These are phyloP conservation scores for Amphipoea lucens DNA, from an alignment of 2,888 invertebrate species.

Conservation along the genomic window DNA sequence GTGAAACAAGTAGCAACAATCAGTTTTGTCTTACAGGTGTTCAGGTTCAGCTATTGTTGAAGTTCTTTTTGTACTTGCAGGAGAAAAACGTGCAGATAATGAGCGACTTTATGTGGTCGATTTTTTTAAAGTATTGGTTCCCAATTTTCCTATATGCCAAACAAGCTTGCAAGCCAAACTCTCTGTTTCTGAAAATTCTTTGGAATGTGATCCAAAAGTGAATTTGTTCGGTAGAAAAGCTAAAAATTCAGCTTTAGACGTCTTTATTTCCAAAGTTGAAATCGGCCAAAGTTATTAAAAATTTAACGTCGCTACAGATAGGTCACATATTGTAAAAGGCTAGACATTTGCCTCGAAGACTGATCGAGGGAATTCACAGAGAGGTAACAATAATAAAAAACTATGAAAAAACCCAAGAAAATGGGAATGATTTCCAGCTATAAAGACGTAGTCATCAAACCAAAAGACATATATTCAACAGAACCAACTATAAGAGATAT, in stretches of 20 bases:
- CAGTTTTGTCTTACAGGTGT: constrained; percentile 50
- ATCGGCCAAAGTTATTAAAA: background rate
- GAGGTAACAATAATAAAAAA: background rate
- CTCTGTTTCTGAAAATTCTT: background rate
- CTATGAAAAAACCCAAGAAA: too few species aligned
- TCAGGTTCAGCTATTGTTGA: constrained; percentile 19
- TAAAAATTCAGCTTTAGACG: background rate
- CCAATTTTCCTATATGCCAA: too few species aligned
- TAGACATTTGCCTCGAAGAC: background rate
- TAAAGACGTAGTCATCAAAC: constrained; percentile 8
- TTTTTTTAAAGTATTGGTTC: background rate
- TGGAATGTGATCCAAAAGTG: background rate
- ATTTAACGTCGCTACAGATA: background rate
- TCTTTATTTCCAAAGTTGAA: background rate
- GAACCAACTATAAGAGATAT: constrained; percentile 2
- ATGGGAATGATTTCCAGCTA: background rate
- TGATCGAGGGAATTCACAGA: background rate
- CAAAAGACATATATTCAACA: background rate
- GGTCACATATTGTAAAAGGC: background rate
- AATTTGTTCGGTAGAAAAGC: too few species aligned
- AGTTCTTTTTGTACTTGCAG: constrained; percentile 5
- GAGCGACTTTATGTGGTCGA: background rate
- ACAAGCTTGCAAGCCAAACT: background rate
- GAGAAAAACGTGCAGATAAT: background rate
- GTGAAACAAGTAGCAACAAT: constrained; percentile 33